Percentiles rank a stretch among this genome's conserved stretches.
phyloP scores from a whole-genome alignment of 1,140 invertebrate species.

The Eubasilissa regina region DNA sequence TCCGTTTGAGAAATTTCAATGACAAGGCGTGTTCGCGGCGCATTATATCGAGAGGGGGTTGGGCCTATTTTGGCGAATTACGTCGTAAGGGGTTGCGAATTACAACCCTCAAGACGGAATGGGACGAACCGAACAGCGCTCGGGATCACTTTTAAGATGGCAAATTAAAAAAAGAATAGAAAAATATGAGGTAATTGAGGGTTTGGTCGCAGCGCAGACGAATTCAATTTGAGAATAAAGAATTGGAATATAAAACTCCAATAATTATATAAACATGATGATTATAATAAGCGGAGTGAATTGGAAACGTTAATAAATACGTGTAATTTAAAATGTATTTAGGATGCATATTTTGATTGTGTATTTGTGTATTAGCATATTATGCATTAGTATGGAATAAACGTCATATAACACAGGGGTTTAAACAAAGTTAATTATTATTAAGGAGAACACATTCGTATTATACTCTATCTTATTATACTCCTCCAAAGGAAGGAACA shows the following conservation, averaged over 20 bases:
- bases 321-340: slow-evolving; percentile 10
- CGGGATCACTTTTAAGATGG: slow-evolving; percentile 5
- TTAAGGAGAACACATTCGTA: too few relatives aligned
- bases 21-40: slow-evolving; percentile 47
- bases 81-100: slow-evolving; percentile 29
- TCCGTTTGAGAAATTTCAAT: slow-evolving; percentile 47
- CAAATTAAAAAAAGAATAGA: slow-evolving; percentile 20
- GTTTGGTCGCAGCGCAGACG: slow-evolving; percentile 15
- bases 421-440: slow-evolving; percentile 3
- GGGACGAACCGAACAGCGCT: neutral
- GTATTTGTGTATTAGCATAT: neutral
- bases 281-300: slow-evolving; percentile 7
- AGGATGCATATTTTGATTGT: neutral
- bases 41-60: slow-evolving; percentile 45
- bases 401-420: neutral
- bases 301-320: slow-evolving; percentile 1
- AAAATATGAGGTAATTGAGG: slow-evolving; percentile 39
- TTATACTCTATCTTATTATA: too few relatives aligned
- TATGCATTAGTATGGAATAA: slow-evolving; percentile 3
- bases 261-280: slow-evolving; percentile 14
- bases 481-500: too few relatives aligned
- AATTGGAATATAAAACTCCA: neutral
- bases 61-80: slow-evolving; percentile 54
- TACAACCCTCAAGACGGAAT: slow-evolving; percentile 33
- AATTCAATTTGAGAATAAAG: slow-evolving; percentile 25